Conservation (phyloP, 2,113 vertebrate genomes). For the Pelmatolapia mariae region DNA sequence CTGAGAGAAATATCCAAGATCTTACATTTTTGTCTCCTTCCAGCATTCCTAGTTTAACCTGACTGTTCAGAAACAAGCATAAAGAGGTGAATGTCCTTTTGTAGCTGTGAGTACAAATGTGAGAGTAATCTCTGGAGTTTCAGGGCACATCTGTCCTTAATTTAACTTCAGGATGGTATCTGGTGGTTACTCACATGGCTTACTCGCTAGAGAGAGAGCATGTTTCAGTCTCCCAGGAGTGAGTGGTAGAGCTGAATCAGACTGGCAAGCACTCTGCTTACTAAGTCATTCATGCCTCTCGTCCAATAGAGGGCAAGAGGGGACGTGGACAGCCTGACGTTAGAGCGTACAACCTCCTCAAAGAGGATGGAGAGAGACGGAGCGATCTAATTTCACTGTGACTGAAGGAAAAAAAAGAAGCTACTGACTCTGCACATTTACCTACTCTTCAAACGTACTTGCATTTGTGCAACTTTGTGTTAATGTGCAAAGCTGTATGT, state of each 20-base stretch:
- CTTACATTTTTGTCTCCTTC: neutral
- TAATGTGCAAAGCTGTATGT: neutral
- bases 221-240: neutral
- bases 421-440: slow-evolving; percentile 38
- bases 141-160: neutral
- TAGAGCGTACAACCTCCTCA: slow-evolving; percentile 28
- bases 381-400: slow-evolving; percentile 61
- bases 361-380: neutral
- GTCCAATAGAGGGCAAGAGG: neutral
- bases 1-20: neutral
- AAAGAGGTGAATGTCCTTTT: neutral
- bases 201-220: neutral
- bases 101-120: neutral
- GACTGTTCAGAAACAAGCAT: neutral
- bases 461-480: slow-evolving; percentile 24
- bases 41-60: neutral
- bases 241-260: slow-evolving; percentile 35
- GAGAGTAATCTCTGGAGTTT: neutral
- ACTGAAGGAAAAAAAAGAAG: slow-evolving; percentile 36
- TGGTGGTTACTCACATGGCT: neutral
- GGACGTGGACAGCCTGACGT: neutral
- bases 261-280: slow-evolving; percentile 1
- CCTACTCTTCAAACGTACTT: neutral
- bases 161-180: neutral
- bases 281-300: slow-evolving; percentile 11